phyloP scores from a whole-genome alignment of 2,113 vertebrate species.

The Pedionomus torquatus region DNA sequence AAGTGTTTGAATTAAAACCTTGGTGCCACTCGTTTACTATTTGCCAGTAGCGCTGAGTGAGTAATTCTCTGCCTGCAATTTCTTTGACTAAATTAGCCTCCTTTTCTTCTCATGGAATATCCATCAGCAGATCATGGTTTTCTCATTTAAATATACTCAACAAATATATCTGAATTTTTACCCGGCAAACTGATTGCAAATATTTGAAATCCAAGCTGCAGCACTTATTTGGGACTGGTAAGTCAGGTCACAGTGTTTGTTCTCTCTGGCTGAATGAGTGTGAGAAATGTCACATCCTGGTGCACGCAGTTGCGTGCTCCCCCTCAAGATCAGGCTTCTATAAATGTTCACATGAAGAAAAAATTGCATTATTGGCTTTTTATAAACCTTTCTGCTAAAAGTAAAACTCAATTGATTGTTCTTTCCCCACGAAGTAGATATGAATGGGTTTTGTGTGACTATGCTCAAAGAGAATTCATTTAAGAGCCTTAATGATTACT shows the following conservation, averaged over 20 bases:
- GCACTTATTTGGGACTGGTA: neutral
- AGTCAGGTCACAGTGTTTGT: constrained; percentile 1
- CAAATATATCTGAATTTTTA: constrained; percentile 44
- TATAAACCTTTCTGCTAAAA: neutral
- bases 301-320: neutral
- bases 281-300: neutral
- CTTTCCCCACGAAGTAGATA: neutral
- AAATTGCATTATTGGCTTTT: neutral
- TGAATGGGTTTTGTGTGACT: neutral
- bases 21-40: constrained; percentile 7
- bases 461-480: neutral
- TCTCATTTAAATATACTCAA: constrained; percentile 11
- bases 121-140: constrained; percentile 53
- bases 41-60: constrained; percentile 29
- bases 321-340: neutral
- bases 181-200: neutral
- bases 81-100: constrained; percentile 47
- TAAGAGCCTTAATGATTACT: neutral
- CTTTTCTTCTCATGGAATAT: constrained; percentile 43
- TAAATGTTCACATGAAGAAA: neutral
- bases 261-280: neutral
- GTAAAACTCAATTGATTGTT: neutral
- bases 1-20: constrained; percentile 52
- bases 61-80: constrained; percentile 46
- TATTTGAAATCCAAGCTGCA: constrained; percentile 37